Base-by-base conservation (phyloP, 2,113 vertebrate species). In the Carassius gibelio region DNA sequence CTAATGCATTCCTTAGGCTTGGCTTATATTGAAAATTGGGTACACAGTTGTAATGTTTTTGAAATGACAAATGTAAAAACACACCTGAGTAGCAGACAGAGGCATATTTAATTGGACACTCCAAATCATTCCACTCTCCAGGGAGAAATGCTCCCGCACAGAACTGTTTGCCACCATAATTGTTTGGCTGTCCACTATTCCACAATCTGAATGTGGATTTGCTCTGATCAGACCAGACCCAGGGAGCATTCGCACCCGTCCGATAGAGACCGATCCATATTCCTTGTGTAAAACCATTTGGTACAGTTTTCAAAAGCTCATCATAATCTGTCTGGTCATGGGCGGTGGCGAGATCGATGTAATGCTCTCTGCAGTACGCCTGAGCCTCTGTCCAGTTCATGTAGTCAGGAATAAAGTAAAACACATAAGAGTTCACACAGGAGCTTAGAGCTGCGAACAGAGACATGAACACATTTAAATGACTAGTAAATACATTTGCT, bases 201-300 rank as follows among this genome's bases (percentile, higher is more conserved):
- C 68, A 71, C 8, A 8, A 1, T 38, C 8, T 74, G 38, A 45
- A 74, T 17, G 0, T 1, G 3, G 19, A 74, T 21, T 21, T 13
- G 10, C 38, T 74, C 21, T 45, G 71, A 74, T 74, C 71, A 2
- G 71, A 74, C 19, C 36, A 74, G 71, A 74, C 21, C 71, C 71
- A 74, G 36, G 71, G 38, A 71, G 68, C 34, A 38, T 1, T 19
- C 1, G 0, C 36, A 10, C 6, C 1, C 8, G 7, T n/a, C 8
- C 21, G 36, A 72, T 72, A 45, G 17, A 42, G 68, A 1, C 68
- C 68, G 19, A 42, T 42, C 68, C 68, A 71, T 3, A 71, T 21
- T 5, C 9, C 0, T 9, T 17, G 2, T 8, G 15, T 38, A 19
- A 71, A 38, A 38, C 4, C 68, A 3, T 1, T 10, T 17, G 36